These are phyloP conservation scores for Brevimyrus niger DNA, from an alignment of 2,113 vertebrate genomes.

Conservation along the genomic window DNA sequence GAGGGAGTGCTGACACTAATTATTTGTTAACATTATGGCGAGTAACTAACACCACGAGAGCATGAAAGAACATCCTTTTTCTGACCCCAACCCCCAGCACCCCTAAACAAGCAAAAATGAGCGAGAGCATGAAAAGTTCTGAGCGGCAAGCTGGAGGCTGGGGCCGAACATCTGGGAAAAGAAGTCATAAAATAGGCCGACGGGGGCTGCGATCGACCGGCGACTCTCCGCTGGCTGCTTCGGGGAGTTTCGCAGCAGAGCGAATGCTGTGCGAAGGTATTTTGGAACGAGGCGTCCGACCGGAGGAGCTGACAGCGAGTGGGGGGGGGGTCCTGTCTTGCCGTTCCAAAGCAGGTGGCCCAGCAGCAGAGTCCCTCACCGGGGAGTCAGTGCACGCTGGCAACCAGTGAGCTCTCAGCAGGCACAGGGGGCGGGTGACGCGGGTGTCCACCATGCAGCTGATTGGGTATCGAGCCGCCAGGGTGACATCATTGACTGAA, in stretches of 20 bases:
- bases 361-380: background rate
- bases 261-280: background rate
- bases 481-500: background rate
- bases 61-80: background rate
- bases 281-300: background rate
- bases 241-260: background rate
- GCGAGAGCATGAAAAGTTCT: background rate
- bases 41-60: background rate
- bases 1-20: background rate
- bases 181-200: background rate
- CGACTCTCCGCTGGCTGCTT: too few relatives aligned
- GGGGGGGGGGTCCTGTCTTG: background rate
- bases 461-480: background rate
- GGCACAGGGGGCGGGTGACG: background rate
- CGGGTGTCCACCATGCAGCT: background rate
- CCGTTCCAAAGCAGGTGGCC: background rate
- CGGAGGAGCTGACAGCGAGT: too few relatives aligned
- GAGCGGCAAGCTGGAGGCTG: background rate
- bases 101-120: background rate
- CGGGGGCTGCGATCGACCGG: too few relatives aligned
- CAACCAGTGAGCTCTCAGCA: background rate
- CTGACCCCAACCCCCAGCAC: background rate
- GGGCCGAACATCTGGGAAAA: background rate
- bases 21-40: background rate
- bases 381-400: background rate